These are phyloP conservation scores for Oncopodura yosiiana DNA, from an alignment of 1,140 invertebrate species.

Conservation along the genomic window DNA sequence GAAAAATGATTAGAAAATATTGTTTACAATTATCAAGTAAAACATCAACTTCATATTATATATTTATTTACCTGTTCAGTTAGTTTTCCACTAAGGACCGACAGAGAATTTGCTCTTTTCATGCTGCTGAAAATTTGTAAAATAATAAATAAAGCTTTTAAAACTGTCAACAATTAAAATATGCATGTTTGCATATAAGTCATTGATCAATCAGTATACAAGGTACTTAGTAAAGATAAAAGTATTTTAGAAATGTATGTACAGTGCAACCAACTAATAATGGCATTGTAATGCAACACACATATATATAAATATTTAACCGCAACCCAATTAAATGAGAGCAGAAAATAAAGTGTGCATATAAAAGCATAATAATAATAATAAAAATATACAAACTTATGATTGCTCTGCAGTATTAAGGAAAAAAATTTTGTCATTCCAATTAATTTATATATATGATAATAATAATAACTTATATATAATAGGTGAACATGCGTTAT, in stretches of 20 bases:
- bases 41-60: not conserved
- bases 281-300: not conserved
- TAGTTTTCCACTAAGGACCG: slow-evolving; percentile 46
- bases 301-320: slow-evolving; percentile 7
- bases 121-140: slow-evolving; percentile 44
- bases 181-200: no score
- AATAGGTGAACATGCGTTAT: not conserved
- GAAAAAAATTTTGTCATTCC: slow-evolving; percentile 1
- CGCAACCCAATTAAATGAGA: slow-evolving; percentile 34
- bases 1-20: not conserved
- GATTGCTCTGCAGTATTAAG: slow-evolving; percentile 3
- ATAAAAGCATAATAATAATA: slow-evolving; percentile 12
- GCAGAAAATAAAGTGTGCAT: slow-evolving; percentile 22
- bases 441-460: not conserved
- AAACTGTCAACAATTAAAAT: no score
- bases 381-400: no score
- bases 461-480: not conserved
- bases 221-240: slow-evolving; percentile 15
- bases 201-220: no score
- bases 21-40: not conserved
- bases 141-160: slow-evolving; percentile 19
- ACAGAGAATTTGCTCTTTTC: slow-evolving; percentile 55
- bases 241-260: slow-evolving; percentile 11
- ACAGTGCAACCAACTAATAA: slow-evolving; percentile 2
- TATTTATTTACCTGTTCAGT: slow-evolving; percentile 35